Percentiles rank a stretch among this genome's conserved stretches.
Conservation (phyloP, 2,888 invertebrate species). For the Opisthograptis luteolata region DNA sequence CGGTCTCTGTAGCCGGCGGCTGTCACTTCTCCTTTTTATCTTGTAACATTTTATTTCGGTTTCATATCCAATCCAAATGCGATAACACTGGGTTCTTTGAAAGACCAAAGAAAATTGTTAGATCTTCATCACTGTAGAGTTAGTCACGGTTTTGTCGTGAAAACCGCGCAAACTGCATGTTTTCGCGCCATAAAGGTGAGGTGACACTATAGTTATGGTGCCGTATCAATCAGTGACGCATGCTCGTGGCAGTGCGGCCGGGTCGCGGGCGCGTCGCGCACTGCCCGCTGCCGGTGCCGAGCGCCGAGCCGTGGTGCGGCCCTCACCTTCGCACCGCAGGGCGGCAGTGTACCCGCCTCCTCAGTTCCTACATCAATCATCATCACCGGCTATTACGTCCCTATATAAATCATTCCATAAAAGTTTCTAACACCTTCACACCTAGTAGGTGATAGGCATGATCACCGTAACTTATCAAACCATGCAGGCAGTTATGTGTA, state of each 20-base stretch:
- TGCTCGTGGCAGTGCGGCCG: slow-evolving; percentile 63
- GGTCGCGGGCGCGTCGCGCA: slow-evolving; percentile 75
- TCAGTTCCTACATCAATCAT: slow-evolving; percentile 50
- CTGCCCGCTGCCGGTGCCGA: slow-evolving; percentile 55
- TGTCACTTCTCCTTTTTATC: slow-evolving; percentile 54
- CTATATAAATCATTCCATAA: slow-evolving; percentile 39
- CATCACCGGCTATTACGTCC: slow-evolving; percentile 47
- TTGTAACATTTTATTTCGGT: slow-evolving; percentile 34
- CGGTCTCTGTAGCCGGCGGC: slow-evolving; percentile 45
- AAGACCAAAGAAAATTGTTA: slow-evolving; percentile 52
- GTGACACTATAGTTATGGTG: slow-evolving; percentile 29
- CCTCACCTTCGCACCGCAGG: slow-evolving; percentile 57
- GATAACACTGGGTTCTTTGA: slow-evolving; percentile 44
- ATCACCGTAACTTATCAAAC: slow-evolving; percentile 11
- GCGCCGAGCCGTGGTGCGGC: slow-evolving; percentile 43
- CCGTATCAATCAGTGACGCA: slow-evolving; percentile 45
- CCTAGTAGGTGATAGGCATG: slow-evolving; percentile 24
- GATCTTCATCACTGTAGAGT: slow-evolving; percentile 49
- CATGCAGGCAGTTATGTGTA: background rate
- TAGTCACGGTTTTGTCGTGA: slow-evolving; percentile 50
- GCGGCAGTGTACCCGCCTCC: slow-evolving; percentile 50
- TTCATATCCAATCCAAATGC: slow-evolving; percentile 8
- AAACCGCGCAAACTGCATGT: slow-evolving; percentile 55
- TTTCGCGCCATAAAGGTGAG: slow-evolving; percentile 53
- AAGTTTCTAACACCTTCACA: slow-evolving; percentile 32